Evolutionary conservation across 1,140 invertebrate species (phyloP), one percentile per base, ranked within the genome.

Genomic region (Polyergus mexicanus): DNA sequence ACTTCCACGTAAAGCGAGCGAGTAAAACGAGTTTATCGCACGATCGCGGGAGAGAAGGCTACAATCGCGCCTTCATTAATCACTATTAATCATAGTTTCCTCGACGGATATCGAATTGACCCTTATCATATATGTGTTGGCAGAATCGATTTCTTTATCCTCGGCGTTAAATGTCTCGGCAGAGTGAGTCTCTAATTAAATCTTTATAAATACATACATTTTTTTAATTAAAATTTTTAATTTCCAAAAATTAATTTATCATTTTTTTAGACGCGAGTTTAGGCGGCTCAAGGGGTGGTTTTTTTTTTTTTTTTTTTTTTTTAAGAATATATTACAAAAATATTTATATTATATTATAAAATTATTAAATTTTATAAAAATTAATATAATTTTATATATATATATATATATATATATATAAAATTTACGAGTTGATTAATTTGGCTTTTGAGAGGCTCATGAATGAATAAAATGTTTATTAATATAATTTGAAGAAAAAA

Each of bases 1-100:
- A 44, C 78, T 60, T 60, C 66, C 66, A 81, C 60, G 51, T 60
- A 32, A 60, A 72, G 76, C 13, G 68, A 22, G 76, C 76, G 44
- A 68, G 76, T 78, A 5, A 78, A 58, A 71, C 51, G 32, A 71
- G 54, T 35, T 35, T n/a, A 19, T 69, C 38, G 38, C 11, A 16
- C 22, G 22, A 63, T 1, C 28, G 76, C 71, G 56, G 22, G 7
- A 7, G 63, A 35, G 54, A 11, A 81, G 32, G n/a, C 19, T 32
- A 62, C n/a, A 6, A 58, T 58, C 35, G 56, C 10, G 22, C 16
- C 3, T 54, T 54, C 13, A 22, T 56, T 35, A 41, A 54, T 72
- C n/a, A 13, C 3, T 3, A 72, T 71, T 11, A 22, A 60, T 44
- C 38, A 28, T 71, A 13, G 16, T 56, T n/a, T 56, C 13, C 32